Evolutionary conservation across 2,888 invertebrate genomes (phyloP).

Genomic region (Allygus modestus): DNA sequence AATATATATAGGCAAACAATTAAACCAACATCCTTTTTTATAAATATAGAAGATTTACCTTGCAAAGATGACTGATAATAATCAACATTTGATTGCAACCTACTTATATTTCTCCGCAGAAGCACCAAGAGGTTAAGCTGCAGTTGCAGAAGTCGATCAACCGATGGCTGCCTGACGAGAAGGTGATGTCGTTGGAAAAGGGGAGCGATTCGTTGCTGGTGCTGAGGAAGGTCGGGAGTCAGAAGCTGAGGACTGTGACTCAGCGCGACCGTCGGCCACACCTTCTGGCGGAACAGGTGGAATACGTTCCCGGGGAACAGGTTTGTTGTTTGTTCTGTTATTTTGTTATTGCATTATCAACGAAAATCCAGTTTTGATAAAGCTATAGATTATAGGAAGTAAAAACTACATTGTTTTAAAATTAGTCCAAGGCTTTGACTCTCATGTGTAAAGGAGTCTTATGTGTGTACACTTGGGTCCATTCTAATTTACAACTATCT

Average conservation of each 20-base stretch:
- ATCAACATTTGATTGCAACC: too few species aligned
- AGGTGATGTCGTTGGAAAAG: constrained; percentile 87
- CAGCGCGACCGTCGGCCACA: constrained; percentile 90
- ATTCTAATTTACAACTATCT: too few species aligned
- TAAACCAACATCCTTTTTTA: too few species aligned
- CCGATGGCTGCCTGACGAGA: constrained; percentile 90
- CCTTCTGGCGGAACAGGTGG: constrained; percentile 88
- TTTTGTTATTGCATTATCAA: constrained; percentile 69
- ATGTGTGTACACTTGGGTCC: too few species aligned
- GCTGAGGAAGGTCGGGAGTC: constrained; percentile 87
- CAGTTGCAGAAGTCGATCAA: constrained; percentile 81
- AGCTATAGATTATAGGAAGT: too few species aligned
- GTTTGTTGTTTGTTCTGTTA: constrained; percentile 70
- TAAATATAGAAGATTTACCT: too few species aligned
- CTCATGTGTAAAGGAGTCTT: too few species aligned
- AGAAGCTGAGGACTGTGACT: constrained; percentile 86
- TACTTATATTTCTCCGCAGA: constrained; percentile 74
- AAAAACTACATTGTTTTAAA: too few species aligned
- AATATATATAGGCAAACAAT: too few species aligned
- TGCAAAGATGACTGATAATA: too few species aligned
- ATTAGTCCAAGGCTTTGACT: too few species aligned
- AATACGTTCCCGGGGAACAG: constrained; percentile 78
- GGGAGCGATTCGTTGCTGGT: constrained; percentile 86
- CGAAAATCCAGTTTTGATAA: too few species aligned
- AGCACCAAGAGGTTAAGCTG: constrained; percentile 83